Conservation (phyloP, 2,797 vertebrate genomes). For the Cynopterus sphinx region DNA sequence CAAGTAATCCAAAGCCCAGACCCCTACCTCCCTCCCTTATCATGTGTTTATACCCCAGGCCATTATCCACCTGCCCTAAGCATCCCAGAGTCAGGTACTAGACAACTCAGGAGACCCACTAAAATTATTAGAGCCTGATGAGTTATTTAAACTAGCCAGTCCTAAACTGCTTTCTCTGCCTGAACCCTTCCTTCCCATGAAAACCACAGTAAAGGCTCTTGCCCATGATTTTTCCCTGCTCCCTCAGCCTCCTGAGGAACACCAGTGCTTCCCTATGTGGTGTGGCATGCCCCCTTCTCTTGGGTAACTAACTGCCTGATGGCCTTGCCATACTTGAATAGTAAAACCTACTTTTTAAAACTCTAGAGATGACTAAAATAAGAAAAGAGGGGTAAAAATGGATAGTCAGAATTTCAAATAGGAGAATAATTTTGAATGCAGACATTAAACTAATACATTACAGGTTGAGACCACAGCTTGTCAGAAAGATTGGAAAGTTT, state of each 20-base stretch:
- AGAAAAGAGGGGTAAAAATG: not conserved
- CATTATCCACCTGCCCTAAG: not conserved
- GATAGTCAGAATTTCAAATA: not conserved
- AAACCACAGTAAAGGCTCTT: not conserved
- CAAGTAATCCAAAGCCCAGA: not conserved
- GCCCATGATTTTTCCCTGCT: not conserved
- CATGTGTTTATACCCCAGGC: not conserved
- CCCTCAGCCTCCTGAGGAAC: not conserved
- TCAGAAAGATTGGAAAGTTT: not conserved
- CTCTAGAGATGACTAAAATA: not conserved
- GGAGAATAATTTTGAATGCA: not conserved
- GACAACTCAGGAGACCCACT: not conserved
- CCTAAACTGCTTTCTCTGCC: not conserved
- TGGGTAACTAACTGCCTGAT: not conserved
- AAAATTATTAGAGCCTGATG: not conserved
- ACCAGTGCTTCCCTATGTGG: not conserved
- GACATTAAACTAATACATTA: not conserved
- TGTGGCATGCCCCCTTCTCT: not conserved
- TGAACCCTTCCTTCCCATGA: not conserved
- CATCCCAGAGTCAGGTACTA: not conserved
- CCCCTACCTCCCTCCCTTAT: not conserved
- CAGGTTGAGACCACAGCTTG: not conserved
- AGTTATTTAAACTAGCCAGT: not conserved
- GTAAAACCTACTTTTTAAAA: slow-evolving; percentile 21
- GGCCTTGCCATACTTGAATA: not conserved